Evolutionary conservation across 2,888 invertebrate species (phyloP), one percentile per base, ranked within the genome.

Genomic region (Hypsopygia costalis): DNA sequence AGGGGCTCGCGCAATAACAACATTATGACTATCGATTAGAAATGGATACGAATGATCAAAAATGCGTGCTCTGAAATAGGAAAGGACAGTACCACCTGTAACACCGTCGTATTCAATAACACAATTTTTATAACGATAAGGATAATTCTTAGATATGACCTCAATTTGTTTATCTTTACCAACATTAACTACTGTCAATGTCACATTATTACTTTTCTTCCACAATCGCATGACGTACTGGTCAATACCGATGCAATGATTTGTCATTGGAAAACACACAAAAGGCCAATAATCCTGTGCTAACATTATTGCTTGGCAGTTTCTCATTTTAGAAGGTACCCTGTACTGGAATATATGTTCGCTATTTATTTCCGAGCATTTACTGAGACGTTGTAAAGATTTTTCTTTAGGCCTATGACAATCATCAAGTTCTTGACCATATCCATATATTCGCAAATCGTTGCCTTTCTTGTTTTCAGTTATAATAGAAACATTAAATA

Each of bases 401-500:
- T 32, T 38, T 12, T 25, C 25, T 25, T 11, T 22, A 31, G 38
- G 38, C 8, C 12, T 30, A 16, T 38, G 22, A 22, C 38, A 38
- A 6, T 25, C 12, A 25, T 38, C 38, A 11, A 25, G 2, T 27
- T 31, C 12, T 1, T 22, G 6, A 5, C 25, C 31, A 9, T 25
- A 38, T n/a, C 25, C 22, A n/a, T 12, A 38, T 22, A 38, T 12
- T 25, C 25, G 6, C 11, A 11, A 32, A 7, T 32, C 16, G n/a
- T 32, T 2, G n/a, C 0, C 11, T 38, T 32, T n/a, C n/a, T n/a
- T 12, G 12, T 6, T 31, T 32, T 32, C 12, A 7, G 7, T 16
- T 12, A 38, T 12, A n/a, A 38, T n/a, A 25, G 12, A n/a, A 0
- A 38, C 38, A 21, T 38, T 32, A 32, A 32, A 38, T 1, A 38